phyloP scores from a whole-genome alignment of 1,140 invertebrate species.

The Bombus picipes region DNA sequence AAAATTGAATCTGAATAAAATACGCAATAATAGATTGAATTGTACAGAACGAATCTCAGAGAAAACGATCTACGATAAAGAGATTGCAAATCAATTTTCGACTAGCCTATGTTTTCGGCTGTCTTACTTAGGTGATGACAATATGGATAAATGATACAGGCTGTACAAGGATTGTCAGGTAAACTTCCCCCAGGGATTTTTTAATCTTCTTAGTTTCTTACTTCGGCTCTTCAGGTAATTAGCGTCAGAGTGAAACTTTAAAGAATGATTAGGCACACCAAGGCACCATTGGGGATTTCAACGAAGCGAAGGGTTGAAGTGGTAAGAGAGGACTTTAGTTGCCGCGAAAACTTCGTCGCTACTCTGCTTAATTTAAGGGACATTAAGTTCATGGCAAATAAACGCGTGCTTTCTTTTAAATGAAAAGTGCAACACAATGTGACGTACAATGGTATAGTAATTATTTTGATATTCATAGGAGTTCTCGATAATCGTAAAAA shows the following conservation, averaged over 20 bases:
- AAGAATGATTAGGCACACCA: constrained; percentile 70
- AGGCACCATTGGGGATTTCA: constrained; percentile 54
- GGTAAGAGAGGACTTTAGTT: constrained; percentile 14
- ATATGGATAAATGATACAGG: constrained; percentile 28
- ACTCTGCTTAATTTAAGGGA: constrained; percentile 39
- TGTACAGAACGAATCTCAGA: not conserved
- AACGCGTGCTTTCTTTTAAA: constrained; percentile 9
- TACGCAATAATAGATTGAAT: not conserved
- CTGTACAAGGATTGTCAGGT: constrained; percentile 20
- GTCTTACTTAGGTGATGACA: constrained; percentile 40
- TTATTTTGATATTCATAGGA: not conserved
- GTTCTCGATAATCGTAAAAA: not conserved
- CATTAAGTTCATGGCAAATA: constrained; percentile 12
- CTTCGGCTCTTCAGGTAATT: constrained; percentile 67
- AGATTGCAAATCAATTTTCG: not conserved
- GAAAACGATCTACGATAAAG: not conserved
- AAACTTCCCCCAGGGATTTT: constrained; percentile 55
- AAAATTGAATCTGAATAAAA: not conserved
- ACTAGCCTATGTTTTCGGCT: not conserved
- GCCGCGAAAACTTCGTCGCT: constrained; percentile 18
- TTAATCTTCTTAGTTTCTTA: constrained; percentile 63
- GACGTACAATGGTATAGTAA: not conserved
- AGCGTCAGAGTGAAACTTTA: constrained; percentile 69
- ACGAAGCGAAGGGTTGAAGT: constrained; percentile 54
- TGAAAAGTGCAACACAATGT: not conserved